Evolutionary conservation across 2,113 vertebrate genomes (phyloP).

Genomic region (Cryptoleucopteryx plumbea): DNA sequence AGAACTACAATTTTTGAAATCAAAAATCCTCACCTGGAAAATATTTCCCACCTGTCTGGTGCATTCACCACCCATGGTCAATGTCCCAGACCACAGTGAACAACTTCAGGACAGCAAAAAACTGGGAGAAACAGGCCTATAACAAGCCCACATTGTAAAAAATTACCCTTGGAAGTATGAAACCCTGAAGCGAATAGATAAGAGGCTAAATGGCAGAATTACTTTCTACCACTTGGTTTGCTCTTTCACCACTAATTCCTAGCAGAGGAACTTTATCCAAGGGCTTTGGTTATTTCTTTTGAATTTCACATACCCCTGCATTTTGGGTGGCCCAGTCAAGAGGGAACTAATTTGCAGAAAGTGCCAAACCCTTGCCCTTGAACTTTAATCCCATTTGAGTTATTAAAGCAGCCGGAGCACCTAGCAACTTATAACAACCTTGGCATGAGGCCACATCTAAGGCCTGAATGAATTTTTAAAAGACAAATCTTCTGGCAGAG

Average conservation of each 20-base stretch:
- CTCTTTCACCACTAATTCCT: not conserved
- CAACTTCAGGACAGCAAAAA: not conserved
- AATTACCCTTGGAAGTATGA: not conserved
- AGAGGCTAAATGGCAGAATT: not conserved
- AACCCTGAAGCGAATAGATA: fast-evolving
- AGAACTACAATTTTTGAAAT: not conserved
- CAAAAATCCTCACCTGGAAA: not conserved
- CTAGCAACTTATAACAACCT: not conserved
- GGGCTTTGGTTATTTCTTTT: not conserved
- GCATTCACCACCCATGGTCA: not conserved
- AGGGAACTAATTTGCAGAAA: not conserved
- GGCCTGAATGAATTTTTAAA: not conserved
- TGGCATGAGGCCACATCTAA: not conserved
- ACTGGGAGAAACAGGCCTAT: not conserved
- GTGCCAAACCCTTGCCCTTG: not conserved
- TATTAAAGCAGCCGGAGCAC: not conserved
- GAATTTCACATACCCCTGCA: not conserved
- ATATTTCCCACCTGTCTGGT: not conserved
- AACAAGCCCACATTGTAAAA: not conserved
- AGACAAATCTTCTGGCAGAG: not conserved
- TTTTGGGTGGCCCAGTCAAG: not conserved
- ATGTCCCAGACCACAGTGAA: not conserved
- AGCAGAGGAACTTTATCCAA: not conserved
- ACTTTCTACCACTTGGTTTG: not conserved
- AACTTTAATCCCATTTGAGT: not conserved